Evolutionary conservation across 2,113 vertebrate species (phyloP), one percentile per base, ranked within the genome.

Genomic region (Lates calcarifer): DNA sequence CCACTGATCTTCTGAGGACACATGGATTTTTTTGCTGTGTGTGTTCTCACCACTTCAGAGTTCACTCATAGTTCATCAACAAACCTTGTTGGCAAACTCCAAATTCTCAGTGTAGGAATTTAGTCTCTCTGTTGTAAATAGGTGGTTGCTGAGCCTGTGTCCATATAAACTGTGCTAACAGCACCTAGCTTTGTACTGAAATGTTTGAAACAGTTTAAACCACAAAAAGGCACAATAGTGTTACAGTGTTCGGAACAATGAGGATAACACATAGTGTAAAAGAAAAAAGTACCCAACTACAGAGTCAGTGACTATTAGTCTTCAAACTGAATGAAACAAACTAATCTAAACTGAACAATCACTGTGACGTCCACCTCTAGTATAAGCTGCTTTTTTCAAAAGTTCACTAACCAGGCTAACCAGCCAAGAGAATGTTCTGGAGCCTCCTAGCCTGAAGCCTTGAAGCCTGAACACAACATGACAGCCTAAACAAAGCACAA

Each of bases 401-500:
- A 76, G 80, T 83, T 89, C 47, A 66, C 57, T 31, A 74, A 49
- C 58, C 31, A 0, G 26, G 53, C 53, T 58, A 61, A 66, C 47
- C n/a, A 43, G 35, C 49, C 57, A 22, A 20, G 24, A 39, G 51
- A 62, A 28, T 15, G 20, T 61, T 57, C 35, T 47, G 2, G 35
- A 8, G 31, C 51, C 29, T 85, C 22, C 75, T 71, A 60, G 82
- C 79, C 84, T 51, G 49, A 77, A 75, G 75, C 57, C 53, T 72
- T 35, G 5, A n/a, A 55, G 61, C 60, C 60, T 53, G 89, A 83
- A 79, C 74, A 29, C 77, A 65, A 76, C 58, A 64, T 15, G 55
- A 78, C 83, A 79, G 68, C 61, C 81, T 65, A 65, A 88, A 91
- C 77, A 86, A 85, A 81, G 81, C 82, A 82, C 78, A 87, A 82